Evolutionary conservation across 1,140 invertebrate genomes (phyloP), one percentile per base, ranked within the genome.

Genomic region (Caerostris extrusa): DNA sequence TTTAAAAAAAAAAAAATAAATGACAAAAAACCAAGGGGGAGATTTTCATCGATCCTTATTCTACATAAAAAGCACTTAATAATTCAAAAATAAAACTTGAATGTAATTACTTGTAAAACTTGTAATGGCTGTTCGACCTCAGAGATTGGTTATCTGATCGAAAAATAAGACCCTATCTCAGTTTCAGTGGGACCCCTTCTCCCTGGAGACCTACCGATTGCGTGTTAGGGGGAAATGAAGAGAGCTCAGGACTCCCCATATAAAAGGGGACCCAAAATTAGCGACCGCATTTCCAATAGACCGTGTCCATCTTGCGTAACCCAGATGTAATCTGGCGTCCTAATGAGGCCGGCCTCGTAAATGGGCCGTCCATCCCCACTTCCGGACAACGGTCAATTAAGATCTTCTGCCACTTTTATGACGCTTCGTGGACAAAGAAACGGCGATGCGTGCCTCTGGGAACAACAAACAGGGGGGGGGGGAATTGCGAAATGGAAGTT

Each of bases 241-340:
- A 53, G 57, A 57, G 3, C 58, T 64, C 19, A 19, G 12, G 53
- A 12, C 34, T 19, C 82, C 6, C 56, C 56, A 58, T 58, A 83
- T 58, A 83, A 83, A 83, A 83, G 82, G 55, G 55, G 53, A 57
- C 10, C 60, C 57, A 6, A 58, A 87, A 87, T 87, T 64, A 87
- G 85, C 19, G 58, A 87, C 85, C 58, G 60, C 85, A 19, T 87
- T 87, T 64, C 85, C 85, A 87, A 87, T 87, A 87, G 85, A 64
- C n/a, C n/a, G 85, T 53, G 85, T 87, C 60, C 34, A 53, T 87
- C 85, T 87, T 50, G 85, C n/a, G 71, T 5, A 77, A 77, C 71
- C 85, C 57, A n/a, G 60, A 87, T 87, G 85, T 87, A 87, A 87
- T 60, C 85, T 61, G 64, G 85, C 57, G n/a, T 19, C 57, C 85